Conservation (phyloP, 2,888 invertebrate genomes). For the Mesorhabditis belari region DNA sequence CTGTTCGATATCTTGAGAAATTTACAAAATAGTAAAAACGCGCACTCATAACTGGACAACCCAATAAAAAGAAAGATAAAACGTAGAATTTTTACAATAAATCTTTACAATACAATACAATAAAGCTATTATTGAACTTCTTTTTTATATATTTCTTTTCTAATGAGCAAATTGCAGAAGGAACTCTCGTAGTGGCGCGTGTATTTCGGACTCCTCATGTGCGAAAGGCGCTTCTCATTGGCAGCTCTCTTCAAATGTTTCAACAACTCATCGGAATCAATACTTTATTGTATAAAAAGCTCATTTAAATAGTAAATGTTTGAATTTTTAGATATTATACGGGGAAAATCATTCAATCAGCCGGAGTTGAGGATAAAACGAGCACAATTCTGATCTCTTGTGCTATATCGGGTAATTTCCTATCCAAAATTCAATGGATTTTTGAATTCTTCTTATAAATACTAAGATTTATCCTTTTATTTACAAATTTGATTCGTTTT, state of each 20-base stretch:
- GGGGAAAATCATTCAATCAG: slow-evolving; percentile 39
- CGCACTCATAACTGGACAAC: too few species aligned
- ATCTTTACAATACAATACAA: background rate
- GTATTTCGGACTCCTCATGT: slow-evolving; percentile 43
- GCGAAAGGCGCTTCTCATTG: slow-evolving; percentile 56
- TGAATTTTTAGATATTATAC: slow-evolving; percentile 35
- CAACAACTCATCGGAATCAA: slow-evolving; percentile 62
- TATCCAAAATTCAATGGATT: too few species aligned
- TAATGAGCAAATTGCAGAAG: background rate
- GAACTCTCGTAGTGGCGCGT: slow-evolving; percentile 19
- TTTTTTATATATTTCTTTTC: too few species aligned
- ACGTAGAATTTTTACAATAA: too few species aligned
- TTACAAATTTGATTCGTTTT: too few species aligned
- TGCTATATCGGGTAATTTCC: slow-evolving; percentile 18
- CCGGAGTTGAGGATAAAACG: slow-evolving; percentile 42
- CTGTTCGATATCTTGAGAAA: too few species aligned
- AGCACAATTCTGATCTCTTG: slow-evolving; percentile 43
- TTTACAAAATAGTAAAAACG: too few species aligned
- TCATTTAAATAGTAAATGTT: background rate
- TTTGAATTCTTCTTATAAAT: too few species aligned
- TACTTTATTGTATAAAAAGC: slow-evolving; percentile 61
- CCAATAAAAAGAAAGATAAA: too few species aligned
- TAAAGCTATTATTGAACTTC: too few species aligned
- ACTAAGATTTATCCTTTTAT: too few species aligned
- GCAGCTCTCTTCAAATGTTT: slow-evolving; percentile 59